These are phyloP conservation scores for Verasper variegatus DNA, from an alignment of 2,113 vertebrate genomes.

Conservation along the genomic window DNA sequence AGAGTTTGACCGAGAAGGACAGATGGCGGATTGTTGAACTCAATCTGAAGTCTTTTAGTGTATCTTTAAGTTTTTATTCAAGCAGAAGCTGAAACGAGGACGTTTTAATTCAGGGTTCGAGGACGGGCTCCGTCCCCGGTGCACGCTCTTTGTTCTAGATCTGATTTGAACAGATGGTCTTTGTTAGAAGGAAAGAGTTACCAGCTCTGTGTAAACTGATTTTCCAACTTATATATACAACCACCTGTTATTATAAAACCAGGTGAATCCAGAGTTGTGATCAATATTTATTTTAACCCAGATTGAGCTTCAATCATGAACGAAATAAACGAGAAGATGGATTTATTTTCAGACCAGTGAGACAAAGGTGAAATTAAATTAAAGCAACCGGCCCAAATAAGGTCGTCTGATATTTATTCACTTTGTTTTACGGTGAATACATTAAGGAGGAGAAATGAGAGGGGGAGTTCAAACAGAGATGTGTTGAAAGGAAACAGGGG, in stretches of 20 bases:
- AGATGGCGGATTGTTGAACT: neutral
- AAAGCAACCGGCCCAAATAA: neutral
- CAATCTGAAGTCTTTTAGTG: neutral
- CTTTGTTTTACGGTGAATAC: constrained; percentile 1
- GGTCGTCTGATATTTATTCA: neutral
- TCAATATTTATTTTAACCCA: constrained; percentile 8
- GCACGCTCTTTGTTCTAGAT: constrained; percentile 6
- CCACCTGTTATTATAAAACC: constrained; percentile 26
- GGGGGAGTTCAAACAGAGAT: constrained; percentile 1
- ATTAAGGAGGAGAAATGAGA: constrained; percentile 1
- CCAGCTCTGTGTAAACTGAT: neutral
- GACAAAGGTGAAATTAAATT: neutral
- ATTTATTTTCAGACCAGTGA: neutral
- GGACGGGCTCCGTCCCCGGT: neutral
- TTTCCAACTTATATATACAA: constrained; percentile 7
- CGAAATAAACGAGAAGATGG: neutral
- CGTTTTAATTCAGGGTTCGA: constrained; percentile 13
- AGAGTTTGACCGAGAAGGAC: too few relatives aligned
- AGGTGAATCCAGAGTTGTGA: constrained; percentile 6
- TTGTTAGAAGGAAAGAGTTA: constrained; percentile 29
- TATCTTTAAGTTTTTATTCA: neutral
- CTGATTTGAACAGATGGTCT: constrained; percentile 37
- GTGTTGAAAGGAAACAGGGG: constrained; percentile 22
- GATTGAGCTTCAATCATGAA: neutral
- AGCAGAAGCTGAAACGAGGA: constrained; percentile 14